Evolutionary conservation across 2,797 vertebrate species (phyloP), one percentile per base, ranked within the genome.

Genomic region (Coendou prehensilis): DNA sequence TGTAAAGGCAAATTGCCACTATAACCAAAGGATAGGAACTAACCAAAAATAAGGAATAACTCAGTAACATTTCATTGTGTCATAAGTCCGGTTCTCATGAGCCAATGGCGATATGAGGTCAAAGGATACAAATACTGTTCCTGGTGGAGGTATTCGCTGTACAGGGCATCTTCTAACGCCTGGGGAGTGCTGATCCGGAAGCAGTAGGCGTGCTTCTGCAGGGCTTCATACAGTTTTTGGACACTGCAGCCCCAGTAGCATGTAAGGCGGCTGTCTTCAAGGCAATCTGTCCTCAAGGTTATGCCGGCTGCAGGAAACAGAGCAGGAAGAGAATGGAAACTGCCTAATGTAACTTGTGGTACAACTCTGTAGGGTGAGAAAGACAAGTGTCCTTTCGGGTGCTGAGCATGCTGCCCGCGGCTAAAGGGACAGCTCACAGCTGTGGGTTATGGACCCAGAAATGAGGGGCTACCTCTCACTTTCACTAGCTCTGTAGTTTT

Each of bases 231-330:
- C 41, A 99, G 97, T 37, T 98, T 99, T 37, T 98, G 98, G n/a
- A 99, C 98, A 4, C 98, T 98, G 98, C 99, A 99, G 80, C 99
- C 99, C 99, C 99, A 99, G 98, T 99, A 99, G 98, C 99, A 99
- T 5, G 98, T 99, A 2, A 99, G 99, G 80, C 99, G 90, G 95
- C 99, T 99, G 5, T 99, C 98, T 98, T 99, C 99, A 97, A 99
- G 98, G 87, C 99, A 99, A 85, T 98, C 98, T 9, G 98, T 98
- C 64, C 76, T 98, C 98, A 99, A 64, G 0, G 96, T 97, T 33
- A 99, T 94, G 9, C 99, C 99, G n/a, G 98, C 99, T 99, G 73
- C 33, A 89, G 64, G 95, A 61, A 92, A 88, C 50, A 95, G 81
- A 69, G 0, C 71, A 94, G 79, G 96, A 78, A 86, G 85, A 89